These are phyloP conservation scores for Drosophila robusta DNA, from an alignment of 2,888 invertebrate species.

Conservation along the genomic window DNA sequence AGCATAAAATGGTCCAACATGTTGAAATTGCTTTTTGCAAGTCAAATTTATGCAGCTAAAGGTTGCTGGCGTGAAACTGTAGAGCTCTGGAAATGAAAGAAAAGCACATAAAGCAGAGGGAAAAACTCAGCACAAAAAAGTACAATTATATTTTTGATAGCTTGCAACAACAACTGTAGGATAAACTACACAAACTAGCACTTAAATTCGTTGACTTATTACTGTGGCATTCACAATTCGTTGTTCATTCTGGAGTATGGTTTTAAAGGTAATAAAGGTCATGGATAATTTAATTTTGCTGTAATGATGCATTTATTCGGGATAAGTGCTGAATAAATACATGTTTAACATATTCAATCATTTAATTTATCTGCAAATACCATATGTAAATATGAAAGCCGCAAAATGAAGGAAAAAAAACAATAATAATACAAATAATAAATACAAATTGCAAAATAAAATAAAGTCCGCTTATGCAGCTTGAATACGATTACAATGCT, in stretches of 20 bases:
- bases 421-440: constrained; percentile 28
- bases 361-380: background rate
- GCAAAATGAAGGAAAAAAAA: constrained; percentile 15
- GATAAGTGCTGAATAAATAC: background rate
- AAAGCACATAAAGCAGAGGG: background rate
- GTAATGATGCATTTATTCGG: background rate
- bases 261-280: background rate
- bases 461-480: constrained; percentile 27
- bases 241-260: background rate
- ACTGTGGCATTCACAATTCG: background rate
- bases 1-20: constrained; percentile 24
- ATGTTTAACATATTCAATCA: background rate
- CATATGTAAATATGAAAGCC: background rate
- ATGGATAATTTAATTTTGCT: too few relatives aligned
- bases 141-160: constrained; percentile 18
- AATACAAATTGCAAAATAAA: too few relatives aligned
- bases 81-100: background rate
- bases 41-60: constrained; percentile 40
- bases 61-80: constrained; percentile 15
- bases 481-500: constrained; percentile 26
- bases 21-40: constrained; percentile 44
- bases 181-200: background rate
- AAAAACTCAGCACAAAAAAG: background rate
- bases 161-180: background rate
- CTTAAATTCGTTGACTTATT: background rate